Base-by-base conservation (phyloP, 2,113 vertebrate genomes). In the Syngnathus typhle region DNA sequence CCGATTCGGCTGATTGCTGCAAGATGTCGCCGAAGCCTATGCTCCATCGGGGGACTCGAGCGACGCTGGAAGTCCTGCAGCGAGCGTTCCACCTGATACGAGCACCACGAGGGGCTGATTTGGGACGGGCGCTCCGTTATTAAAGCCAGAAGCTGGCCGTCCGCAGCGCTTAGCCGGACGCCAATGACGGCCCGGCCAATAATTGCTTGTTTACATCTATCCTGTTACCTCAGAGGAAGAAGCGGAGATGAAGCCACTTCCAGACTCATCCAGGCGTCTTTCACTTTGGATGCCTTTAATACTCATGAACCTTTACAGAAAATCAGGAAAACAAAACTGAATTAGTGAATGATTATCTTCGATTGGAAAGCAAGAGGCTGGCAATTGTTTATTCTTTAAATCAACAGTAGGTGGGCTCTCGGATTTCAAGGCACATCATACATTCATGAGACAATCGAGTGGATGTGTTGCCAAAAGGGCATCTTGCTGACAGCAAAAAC, bases 1-100 rank as follows among this genome's bases (percentile, higher is more conserved):
- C 93, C 94, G 94, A 95, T 94, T 93, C 91, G 90, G 64, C 89
- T 95, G 94, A 95, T 95, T 93, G 93, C 87, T 95, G 89, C 94
- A 95, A 94, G 93, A 94, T 96, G 94, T 93, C 82, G 77, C 79
- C 69, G 70, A 10, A 61, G 70, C 63, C 68, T 82, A 77, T 84
- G 86, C 88, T 80, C 82, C 69, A 70, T 43, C 55, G 75, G 60
- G 76, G 73, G 72, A 76, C 60, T 69, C 74, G 77, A 64, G 75
- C 80, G 67, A 78, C 69, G 75, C 69, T 55, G 60, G 41, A 71
- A 64, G 75, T 63, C 70, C 66, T 12, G 47, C 49, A 8, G 51
- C 65, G 67, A 52, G 65, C 52, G 54, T 68, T 67, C 60, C 72
- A 83, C 78, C 67, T 76, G 75, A 83, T 84, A 87, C 81, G 23